Base-by-base conservation (phyloP, 2,888 invertebrate species). In the Carterocephalus palaemon region DNA sequence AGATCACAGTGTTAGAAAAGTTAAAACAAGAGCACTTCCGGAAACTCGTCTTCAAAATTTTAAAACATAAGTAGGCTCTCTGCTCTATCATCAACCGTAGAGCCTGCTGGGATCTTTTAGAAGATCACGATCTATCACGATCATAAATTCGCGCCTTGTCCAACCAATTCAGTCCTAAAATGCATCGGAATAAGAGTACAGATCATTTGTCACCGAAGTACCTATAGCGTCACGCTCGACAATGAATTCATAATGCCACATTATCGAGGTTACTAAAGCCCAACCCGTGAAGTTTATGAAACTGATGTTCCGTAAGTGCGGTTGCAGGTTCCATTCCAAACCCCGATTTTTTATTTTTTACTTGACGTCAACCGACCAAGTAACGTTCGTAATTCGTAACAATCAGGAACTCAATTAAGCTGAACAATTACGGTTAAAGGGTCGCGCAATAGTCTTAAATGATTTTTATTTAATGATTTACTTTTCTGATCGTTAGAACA, bases 291-390 rank as follows among this genome's bases (percentile, higher is more conserved):
- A 26, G 47, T 54, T 54, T 53, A 48, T 53, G 57, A 51, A 58
- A 58, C 47, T 40, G 49, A 51, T 40, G 49, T 57, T 54, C 57
- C 52, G 54, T 49, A 54, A 54, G 43, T 46, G 24, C 46, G 31
- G 52, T 53, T 41, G 38, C 47, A 13, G 36, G 48, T 49, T 45
- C 38, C 28, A 49, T 45, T 37, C 42, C 24, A 20, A 2, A 17
- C 33, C 45, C 38, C 9, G 23, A 10, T 47, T 49, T 49, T 39
- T 50, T 50, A 47, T 46, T 48, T 46, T 39, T 34, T 10, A 29
- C 15, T 22, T 26, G 34, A 16, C 8, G 29, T 6, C 23, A 19
- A 9, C 31, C 37, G 12, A 16, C 5, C 34, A n/a, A n/a, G 10
- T 45, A 45, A 37, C 24, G 13, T 13, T 10, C 13, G 29, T 45